These are phyloP conservation scores for Acronicta leporina DNA, from an alignment of 2,888 invertebrate species.

Conservation along the genomic window DNA sequence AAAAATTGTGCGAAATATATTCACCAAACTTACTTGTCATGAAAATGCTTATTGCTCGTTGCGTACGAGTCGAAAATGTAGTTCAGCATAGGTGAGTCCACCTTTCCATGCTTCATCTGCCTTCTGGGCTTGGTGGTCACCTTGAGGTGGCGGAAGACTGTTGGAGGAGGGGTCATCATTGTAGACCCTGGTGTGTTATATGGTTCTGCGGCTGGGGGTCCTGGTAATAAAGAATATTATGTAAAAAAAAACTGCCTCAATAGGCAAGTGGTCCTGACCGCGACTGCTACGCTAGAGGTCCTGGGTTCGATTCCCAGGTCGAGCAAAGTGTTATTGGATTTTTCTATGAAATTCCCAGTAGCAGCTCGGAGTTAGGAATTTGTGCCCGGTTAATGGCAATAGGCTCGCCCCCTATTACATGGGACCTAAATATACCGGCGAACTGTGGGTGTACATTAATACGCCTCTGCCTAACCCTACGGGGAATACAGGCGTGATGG, in stretches of 20 bases:
- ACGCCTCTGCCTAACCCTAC: too few relatives aligned
- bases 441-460: too few relatives aligned
- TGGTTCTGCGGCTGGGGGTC: constrained; percentile 64
- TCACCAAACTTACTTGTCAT: constrained; percentile 83
- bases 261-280: too few relatives aligned
- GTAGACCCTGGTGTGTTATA: constrained; percentile 46
- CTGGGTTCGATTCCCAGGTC: too few relatives aligned
- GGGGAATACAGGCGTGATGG: too few relatives aligned
- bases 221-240: constrained; percentile 37
- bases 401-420: too few relatives aligned
- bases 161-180: constrained; percentile 69
- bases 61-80: constrained; percentile 93
- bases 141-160: constrained; percentile 67
- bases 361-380: too few relatives aligned
- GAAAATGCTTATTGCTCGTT: constrained; percentile 92
- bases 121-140: constrained; percentile 74
- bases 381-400: too few relatives aligned
- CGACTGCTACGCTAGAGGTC: too few relatives aligned
- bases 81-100: constrained; percentile 92
- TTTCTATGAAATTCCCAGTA: too few relatives aligned
- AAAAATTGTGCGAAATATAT: background rate
- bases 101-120: constrained; percentile 82
- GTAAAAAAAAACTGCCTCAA: background rate
- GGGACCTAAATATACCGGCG: too few relatives aligned
- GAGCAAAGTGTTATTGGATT: too few relatives aligned